phyloP scores from a whole-genome alignment of 30 jellyfish, hydroid and myxozoan species.

The Calvadosia cruxmelitensis region DNA sequence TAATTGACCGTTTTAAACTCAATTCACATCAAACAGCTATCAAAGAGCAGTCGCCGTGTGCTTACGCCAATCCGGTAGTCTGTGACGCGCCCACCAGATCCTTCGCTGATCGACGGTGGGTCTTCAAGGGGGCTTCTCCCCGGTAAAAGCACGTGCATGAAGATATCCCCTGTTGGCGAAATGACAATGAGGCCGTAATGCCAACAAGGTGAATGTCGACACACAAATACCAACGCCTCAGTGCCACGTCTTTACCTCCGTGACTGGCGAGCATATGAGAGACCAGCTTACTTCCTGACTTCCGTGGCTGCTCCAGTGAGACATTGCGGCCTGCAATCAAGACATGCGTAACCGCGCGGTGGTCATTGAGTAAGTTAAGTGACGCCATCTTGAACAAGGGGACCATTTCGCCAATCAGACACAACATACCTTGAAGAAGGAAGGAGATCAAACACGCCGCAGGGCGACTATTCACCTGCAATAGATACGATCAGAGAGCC shows the following conservation, averaged over 20 bases:
- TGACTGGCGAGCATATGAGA: conserved; percentile 89
- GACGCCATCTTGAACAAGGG: too few species aligned
- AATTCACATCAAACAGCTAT: too few species aligned
- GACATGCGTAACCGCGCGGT: too few species aligned
- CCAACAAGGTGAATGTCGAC: too few species aligned
- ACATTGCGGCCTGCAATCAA: conserved; percentile 88
- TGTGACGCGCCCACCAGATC: conserved; percentile 94
- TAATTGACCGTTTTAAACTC: too few species aligned
- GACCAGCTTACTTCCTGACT: conserved; percentile 72
- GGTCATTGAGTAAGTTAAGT: too few species aligned
- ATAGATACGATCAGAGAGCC: too few species aligned
- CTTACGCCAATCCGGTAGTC: conserved; percentile 77
- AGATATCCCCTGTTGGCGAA: conserved; percentile 74
- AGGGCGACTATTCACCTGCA: conserved; percentile 86
- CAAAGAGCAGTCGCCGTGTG: too few species aligned
- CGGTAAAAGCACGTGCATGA: conserved; percentile 62
- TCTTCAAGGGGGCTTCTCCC: conserved; percentile 93
- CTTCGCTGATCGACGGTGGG: conserved; percentile 95
- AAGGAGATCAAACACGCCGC: conserved; percentile 88
- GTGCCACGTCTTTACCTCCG: too few species aligned
- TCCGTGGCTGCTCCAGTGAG: conserved; percentile 60
- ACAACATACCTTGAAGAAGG: conserved; percentile 81
- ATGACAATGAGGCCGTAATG: too few species aligned
- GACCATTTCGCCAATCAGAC: too few species aligned
- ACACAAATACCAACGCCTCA: neutral